These are phyloP conservation scores for Furnarius figulus DNA, from an alignment of 2,113 vertebrate genomes.

Conservation along the genomic window DNA sequence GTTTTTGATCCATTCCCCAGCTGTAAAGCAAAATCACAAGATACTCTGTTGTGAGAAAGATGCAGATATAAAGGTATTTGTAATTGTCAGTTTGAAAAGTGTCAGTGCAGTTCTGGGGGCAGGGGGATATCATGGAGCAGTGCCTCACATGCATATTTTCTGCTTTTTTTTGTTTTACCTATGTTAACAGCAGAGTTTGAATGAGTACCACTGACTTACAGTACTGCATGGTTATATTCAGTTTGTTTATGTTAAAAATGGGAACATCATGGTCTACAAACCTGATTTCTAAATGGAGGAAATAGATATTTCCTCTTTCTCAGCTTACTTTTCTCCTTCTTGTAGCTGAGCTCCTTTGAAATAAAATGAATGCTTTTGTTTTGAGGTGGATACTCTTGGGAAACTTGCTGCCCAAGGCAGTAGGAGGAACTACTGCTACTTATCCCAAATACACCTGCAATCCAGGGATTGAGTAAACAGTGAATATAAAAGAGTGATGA, in stretches of 20 bases:
- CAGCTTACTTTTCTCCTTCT: neutral
- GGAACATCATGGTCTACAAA: neutral
- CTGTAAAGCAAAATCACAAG: neutral
- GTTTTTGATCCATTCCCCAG: neutral
- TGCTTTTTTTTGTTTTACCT: neutral
- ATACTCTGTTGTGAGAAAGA: neutral
- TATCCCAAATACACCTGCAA: neutral
- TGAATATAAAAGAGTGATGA: neutral
- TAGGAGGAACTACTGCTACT: neutral
- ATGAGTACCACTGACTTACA: neutral
- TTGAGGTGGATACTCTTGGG: neutral
- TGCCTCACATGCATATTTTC: neutral
- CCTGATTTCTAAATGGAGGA: neutral
- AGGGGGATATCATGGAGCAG: neutral
- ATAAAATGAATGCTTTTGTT: neutral
- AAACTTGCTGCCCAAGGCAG: neutral
- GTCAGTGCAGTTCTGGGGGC: neutral
- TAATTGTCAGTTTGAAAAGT: neutral
- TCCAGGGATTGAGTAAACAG: neutral
- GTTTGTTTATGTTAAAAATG: neutral
- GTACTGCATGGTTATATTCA: neutral
- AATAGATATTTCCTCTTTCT: neutral
- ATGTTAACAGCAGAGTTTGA: neutral
- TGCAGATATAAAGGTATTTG: neutral
- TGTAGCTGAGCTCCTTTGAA: neutral